Base-by-base conservation (phyloP, 2,888 invertebrate species). In the Cremastobaeus sp. region DNA sequence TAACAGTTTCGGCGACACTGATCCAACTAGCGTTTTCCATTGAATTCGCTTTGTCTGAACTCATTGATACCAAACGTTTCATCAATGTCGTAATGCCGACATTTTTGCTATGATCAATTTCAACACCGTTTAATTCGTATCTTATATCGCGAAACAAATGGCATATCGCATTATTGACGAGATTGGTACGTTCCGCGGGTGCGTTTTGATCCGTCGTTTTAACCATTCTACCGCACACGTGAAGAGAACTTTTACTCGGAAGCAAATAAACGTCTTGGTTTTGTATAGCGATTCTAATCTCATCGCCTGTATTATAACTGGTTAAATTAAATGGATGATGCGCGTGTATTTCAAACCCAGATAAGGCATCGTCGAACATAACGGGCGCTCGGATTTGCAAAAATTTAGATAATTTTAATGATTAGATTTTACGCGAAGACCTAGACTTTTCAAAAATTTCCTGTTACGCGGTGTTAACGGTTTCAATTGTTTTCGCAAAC, bases 21-120 rank as follows among this genome's bases (percentile, higher is more conserved):
- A 64, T 59, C 79, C 81, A 84, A 32, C 78, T 79, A 60, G 78
- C 79, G 69, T 82, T 83, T n/a, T n/a, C n/a, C n/a, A n/a, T n/a
- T n/a, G n/a, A n/a, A n/a, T n/a, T n/a, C n/a, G n/a, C n/a, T n/a
- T 68, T n/a, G n/a, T n/a, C n/a, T n/a, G n/a, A n/a, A n/a, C n/a
- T n/a, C n/a, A n/a, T n/a, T 72, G 45, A 47, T 6, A 47, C 37
- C 1, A 34, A 28, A 47, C 18, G 18, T 59, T 85, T 84, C 71
- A 82, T 79, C n/a, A n/a, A n/a, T n/a, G n/a, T n/a, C n/a, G n/a
- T n/a, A n/a, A n/a, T n/a, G n/a, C n/a, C n/a, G n/a, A n/a, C n/a
- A n/a, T n/a, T n/a, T n/a, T n/a, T n/a, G n/a, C n/a, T n/a, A n/a
- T n/a, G n/a, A n/a, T n/a, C n/a, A n/a, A n/a, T n/a, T n/a, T n/a